phyloP scores from a whole-genome alignment of 2,797 vertebrate genomes.

The Clarias pachynema region DNA sequence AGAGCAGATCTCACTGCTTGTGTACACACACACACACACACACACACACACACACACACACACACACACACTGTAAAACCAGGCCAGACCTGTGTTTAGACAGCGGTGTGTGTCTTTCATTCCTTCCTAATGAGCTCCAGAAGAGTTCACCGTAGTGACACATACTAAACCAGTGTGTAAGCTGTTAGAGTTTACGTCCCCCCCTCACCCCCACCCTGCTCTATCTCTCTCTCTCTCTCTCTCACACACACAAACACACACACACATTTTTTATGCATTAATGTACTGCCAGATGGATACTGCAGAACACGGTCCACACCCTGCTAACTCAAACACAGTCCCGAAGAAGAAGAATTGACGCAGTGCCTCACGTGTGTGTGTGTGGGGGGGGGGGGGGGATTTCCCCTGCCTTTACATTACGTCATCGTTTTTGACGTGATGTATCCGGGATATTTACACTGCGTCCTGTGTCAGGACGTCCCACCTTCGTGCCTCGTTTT shows the following conservation, averaged over 20 bases:
- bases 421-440: neutral
- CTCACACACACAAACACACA: slow-evolving; percentile 27
- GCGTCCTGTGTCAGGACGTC: neutral
- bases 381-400: neutral
- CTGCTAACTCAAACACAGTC: slow-evolving; percentile 26
- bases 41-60: too few species aligned
- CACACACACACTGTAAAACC: too few species aligned
- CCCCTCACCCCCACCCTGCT: neutral
- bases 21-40: too few species aligned
- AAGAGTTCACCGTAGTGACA: slow-evolving; percentile 18
- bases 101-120: neutral
- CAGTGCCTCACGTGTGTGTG: neutral
- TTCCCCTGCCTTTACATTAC: rapidly evolving
- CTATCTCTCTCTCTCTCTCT: slow-evolving; percentile 2
- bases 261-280: neutral
- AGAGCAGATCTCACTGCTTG: too few species aligned
- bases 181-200: neutral
- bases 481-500: neutral
- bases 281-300: neutral
- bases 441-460: neutral
- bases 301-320: slow-evolving; percentile 1
- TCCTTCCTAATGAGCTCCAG: neutral
- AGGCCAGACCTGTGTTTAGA: neutral
- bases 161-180: slow-evolving; percentile 24
- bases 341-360: neutral